Percentiles rank a stretch among this genome's conserved stretches.
phyloP scores from a whole-genome alignment of 1,140 invertebrate species.

The Cheumatopsyche charites region DNA sequence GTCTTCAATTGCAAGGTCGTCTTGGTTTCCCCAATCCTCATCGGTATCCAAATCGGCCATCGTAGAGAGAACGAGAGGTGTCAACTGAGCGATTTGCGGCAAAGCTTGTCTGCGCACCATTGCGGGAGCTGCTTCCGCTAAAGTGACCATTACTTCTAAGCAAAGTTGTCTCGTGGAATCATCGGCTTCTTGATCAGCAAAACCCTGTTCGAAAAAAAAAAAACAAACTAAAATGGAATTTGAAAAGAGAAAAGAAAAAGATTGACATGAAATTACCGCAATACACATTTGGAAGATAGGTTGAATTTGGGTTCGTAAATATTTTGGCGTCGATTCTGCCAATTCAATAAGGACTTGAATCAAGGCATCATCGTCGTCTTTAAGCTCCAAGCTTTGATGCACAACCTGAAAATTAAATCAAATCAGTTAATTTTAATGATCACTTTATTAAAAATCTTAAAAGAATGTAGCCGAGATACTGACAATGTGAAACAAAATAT shows the following conservation, averaged over 20 bases:
- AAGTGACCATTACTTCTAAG: constrained; percentile 92
- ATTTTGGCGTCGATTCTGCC: constrained; percentile 92
- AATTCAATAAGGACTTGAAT: constrained; percentile 93
- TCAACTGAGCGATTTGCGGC: constrained; percentile 78
- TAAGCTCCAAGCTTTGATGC: constrained; percentile 77
- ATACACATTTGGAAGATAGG: constrained; percentile 90
- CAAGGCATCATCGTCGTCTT: constrained; percentile 84
- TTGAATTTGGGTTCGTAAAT: constrained; percentile 83
- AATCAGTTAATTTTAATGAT: background rate
- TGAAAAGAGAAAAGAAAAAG: constrained; percentile 1
- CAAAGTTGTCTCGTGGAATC: constrained; percentile 90
- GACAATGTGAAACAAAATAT: constrained; percentile 35
- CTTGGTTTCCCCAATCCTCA: constrained; percentile 79
- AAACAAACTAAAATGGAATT: background rate
- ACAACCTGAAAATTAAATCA: constrained; percentile 65
- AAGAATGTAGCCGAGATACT: constrained; percentile 39
- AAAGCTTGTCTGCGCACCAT: constrained; percentile 91
- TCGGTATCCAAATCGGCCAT: constrained; percentile 98
- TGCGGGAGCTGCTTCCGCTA: constrained; percentile 92
- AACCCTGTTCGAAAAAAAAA: constrained; percentile 63
- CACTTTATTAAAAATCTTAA: background rate
- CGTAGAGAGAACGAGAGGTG: constrained; percentile 87
- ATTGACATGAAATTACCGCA: constrained; percentile 67
- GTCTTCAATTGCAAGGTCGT: constrained; percentile 84
- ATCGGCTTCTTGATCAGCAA: constrained; percentile 74